phyloP scores from a whole-genome alignment of 2,113 vertebrate species.

The Picathartes gymnocephalus region DNA sequence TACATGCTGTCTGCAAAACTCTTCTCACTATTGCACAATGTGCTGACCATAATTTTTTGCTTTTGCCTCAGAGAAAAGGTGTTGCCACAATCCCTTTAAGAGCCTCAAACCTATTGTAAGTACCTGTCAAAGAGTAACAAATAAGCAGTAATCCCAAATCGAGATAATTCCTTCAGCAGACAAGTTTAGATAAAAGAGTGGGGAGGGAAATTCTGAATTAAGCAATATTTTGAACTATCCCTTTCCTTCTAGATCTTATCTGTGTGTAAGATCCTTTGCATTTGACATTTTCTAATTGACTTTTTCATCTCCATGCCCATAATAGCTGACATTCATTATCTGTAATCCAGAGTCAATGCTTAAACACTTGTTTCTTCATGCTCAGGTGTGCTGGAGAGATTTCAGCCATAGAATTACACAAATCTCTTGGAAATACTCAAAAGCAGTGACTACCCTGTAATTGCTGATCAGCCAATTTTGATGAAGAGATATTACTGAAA shows the following conservation, averaged over 20 bases:
- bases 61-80: not conserved
- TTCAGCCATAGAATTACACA: not conserved
- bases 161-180: not conserved
- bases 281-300: not conserved
- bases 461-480: not conserved
- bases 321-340: not conserved
- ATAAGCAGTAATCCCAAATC: not conserved
- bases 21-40: not conserved
- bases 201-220: not conserved
- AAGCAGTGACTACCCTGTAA: not conserved
- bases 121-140: not conserved
- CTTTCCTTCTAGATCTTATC: not conserved
- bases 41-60: not conserved
- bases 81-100: not conserved
- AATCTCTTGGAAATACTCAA: not conserved
- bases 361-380: not conserved
- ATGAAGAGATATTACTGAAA: not conserved
- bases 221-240: not conserved
- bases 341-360: not conserved
- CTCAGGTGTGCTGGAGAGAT: not conserved
- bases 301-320: not conserved
- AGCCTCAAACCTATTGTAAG: not conserved
- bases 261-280: not conserved
- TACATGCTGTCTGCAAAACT: not conserved
- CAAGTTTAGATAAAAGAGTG: not conserved